Evolutionary conservation across 2,888 invertebrate genomes (phyloP).

Genomic region (Oligia latruncula): DNA sequence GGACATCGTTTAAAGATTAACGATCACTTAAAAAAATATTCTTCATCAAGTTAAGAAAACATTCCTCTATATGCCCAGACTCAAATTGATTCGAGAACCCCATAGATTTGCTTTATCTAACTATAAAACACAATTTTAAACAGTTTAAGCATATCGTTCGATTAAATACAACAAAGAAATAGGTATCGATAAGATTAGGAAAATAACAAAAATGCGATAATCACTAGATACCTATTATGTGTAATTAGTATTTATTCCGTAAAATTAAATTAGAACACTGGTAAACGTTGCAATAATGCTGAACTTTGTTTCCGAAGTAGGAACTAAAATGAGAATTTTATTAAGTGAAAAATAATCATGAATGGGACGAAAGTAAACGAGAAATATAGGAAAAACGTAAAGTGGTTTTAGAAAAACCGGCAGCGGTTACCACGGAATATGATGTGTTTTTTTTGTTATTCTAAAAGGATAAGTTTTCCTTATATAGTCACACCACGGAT

Average conservation of each 20-base stretch:
- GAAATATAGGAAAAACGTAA: neutral
- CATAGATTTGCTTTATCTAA: neutral
- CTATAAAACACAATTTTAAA: neutral
- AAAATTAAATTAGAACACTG: neutral
- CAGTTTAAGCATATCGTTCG: conserved; percentile 14
- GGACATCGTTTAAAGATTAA: neutral
- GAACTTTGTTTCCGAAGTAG: neutral
- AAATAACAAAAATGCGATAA: conserved; percentile 4
- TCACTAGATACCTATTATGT: neutral
- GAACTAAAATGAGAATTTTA: neutral
- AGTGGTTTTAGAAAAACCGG: neutral
- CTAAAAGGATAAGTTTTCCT: neutral
- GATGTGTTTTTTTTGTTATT: neutral
- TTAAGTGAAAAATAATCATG: neutral
- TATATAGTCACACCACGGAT: neutral
- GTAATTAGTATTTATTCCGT: neutral
- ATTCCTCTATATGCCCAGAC: neutral
- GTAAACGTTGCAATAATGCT: neutral
- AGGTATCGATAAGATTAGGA: conserved; percentile 40
- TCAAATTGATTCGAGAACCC: conserved; percentile 5
- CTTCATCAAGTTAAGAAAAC: neutral
- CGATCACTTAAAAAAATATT: neutral
- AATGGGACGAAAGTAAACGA: neutral
- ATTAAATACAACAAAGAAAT: conserved; percentile 33
- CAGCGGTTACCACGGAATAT: too few species aligned